Conservation (phyloP, 1,140 invertebrate species). For the Dolichoris vasculosae region DNA sequence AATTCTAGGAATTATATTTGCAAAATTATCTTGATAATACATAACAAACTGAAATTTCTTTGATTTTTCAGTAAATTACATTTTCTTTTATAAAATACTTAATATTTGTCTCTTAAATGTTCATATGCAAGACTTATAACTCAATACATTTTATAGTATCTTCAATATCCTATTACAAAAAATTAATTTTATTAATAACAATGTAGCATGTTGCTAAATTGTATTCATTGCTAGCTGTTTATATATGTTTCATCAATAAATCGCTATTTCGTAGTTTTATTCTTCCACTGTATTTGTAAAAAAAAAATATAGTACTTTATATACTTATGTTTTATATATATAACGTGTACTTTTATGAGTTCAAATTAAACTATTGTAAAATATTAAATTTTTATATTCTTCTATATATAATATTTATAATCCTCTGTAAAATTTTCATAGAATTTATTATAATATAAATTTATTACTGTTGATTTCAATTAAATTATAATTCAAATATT, state of each 20-base stretch:
- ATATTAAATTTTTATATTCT: constrained; percentile 53
- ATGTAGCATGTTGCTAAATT: constrained; percentile 64
- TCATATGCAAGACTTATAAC: constrained; percentile 12
- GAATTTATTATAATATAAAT: constrained; percentile 23
- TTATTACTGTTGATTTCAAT: too few species aligned
- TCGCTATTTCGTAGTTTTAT: constrained; percentile 73
- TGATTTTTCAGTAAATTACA: constrained; percentile 35
- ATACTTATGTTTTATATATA: constrained; percentile 41
- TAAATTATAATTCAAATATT: constrained; percentile 7
- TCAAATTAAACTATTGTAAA: constrained; percentile 60
- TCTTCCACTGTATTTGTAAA: constrained; percentile 64
- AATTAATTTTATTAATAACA: constrained; percentile 19
- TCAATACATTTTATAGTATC: too few species aligned
- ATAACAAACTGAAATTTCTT: constrained; percentile 38
- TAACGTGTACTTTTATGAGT: constrained; percentile 54
- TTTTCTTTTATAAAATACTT: constrained; percentile 33
- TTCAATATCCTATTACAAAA: not conserved
- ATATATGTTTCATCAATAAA: constrained; percentile 70
- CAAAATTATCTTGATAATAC: constrained; percentile 40
- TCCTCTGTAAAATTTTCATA: constrained; percentile 49
- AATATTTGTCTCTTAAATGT: constrained; percentile 8
- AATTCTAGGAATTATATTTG: constrained; percentile 41
- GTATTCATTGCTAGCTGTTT: constrained; percentile 70
- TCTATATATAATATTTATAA: constrained; percentile 43
- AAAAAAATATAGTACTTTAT: constrained; percentile 61